A percentile compares a stretch with the other conserved stretches of the same genome.
phyloP scores from a whole-genome alignment of 2,888 invertebrate genomes.

The Cheilosia pagana region DNA sequence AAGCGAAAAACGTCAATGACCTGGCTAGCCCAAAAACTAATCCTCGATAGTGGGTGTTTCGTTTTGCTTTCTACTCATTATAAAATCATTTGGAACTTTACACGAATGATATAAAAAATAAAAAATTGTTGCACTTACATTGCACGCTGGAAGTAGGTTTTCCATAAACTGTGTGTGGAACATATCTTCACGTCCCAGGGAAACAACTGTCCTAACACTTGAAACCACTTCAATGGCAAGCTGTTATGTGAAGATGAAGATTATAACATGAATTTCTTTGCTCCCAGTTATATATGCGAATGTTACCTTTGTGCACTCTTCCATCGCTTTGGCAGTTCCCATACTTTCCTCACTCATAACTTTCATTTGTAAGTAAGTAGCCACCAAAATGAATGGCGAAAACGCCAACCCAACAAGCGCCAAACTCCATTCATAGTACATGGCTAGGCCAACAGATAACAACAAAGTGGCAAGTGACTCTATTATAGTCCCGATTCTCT shows the following conservation, averaged over 20 bases:
- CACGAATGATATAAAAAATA: background rate
- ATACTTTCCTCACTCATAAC: constrained; percentile 87
- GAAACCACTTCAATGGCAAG: constrained; percentile 91
- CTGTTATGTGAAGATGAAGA: background rate
- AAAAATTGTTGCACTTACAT: constrained; percentile 77
- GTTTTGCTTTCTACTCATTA: constrained; percentile 83
- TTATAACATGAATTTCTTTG: constrained; percentile 82
- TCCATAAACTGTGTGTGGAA: constrained; percentile 87
- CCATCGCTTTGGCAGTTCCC: constrained; percentile 88
- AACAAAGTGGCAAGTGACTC: constrained; percentile 89
- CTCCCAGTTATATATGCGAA: constrained; percentile 85
- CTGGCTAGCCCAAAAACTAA: constrained; percentile 89
- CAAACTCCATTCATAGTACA: constrained; percentile 90
- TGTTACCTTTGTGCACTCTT: constrained; percentile 89
- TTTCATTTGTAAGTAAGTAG: constrained; percentile 88
- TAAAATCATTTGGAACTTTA: background rate
- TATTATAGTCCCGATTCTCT: constrained; percentile 90
- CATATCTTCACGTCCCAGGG: constrained; percentile 88
- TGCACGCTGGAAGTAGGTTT: constrained; percentile 86
- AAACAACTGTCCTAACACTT: constrained; percentile 91
- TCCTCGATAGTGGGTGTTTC: constrained; percentile 87
- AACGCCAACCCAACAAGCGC: constrained; percentile 89
- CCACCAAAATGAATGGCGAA: constrained; percentile 88
- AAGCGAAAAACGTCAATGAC: constrained; percentile 89
- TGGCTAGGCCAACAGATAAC: constrained; percentile 87